These are phyloP conservation scores for Tanypteryx hageni DNA, from an alignment of 2,888 invertebrate species.

Conservation along the genomic window DNA sequence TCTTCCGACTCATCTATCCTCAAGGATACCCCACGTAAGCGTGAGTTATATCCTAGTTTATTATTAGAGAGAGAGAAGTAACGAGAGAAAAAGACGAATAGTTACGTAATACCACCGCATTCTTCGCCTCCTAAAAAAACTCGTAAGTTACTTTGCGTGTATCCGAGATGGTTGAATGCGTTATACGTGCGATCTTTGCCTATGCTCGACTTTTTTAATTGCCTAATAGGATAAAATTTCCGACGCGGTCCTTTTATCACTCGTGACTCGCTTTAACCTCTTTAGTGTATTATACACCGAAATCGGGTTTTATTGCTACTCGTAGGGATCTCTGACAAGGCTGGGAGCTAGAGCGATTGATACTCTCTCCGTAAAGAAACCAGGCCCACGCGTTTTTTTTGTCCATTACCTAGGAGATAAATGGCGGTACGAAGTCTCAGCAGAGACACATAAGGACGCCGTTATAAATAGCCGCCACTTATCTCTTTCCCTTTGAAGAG, in stretches of 20 bases:
- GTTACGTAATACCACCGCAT: too few relatives aligned
- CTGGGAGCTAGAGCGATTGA: neutral
- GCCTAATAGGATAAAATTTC: too few relatives aligned
- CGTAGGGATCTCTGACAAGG: neutral
- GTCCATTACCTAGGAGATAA: conserved; percentile 35
- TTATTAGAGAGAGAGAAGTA: neutral
- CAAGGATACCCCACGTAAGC: neutral
- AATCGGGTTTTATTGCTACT: neutral
- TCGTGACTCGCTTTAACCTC: neutral
- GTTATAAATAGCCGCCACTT: conserved; percentile 28
- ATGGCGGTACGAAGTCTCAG: neutral
- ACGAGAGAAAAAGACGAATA: too few relatives aligned
- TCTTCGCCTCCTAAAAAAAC: too few relatives aligned
- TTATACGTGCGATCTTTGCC: too few relatives aligned
- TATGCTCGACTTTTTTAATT: too few relatives aligned
- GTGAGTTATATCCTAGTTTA: neutral
- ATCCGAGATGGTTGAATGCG: too few relatives aligned
- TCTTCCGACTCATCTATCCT: conserved; percentile 20
- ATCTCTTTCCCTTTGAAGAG: conserved; percentile 5
- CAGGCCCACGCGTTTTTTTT: neutral
- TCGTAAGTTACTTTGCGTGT: too few relatives aligned
- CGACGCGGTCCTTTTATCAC: too few relatives aligned
- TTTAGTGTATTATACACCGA: neutral
- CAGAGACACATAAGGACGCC: neutral
- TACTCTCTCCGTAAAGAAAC: conserved; percentile 8